A percentile compares a stretch with the other conserved stretches of the same genome.
Conservation (phyloP, 2,888 invertebrate genomes). For the Metacarcinus magister region DNA sequence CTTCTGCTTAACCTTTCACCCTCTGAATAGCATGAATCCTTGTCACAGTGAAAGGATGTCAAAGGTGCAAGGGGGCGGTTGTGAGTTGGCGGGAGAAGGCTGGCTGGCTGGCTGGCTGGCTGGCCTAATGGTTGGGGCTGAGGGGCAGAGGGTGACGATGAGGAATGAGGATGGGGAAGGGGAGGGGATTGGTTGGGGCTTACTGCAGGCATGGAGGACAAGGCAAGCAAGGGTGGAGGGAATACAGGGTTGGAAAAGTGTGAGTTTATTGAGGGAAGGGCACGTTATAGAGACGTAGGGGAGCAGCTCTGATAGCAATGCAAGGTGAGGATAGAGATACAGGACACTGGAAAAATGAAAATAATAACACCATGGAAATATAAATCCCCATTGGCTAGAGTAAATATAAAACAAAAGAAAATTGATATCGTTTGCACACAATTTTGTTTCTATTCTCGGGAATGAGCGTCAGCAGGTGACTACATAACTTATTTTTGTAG, state of each 20-base stretch:
- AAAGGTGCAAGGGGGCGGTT: background rate
- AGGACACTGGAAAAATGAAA: background rate
- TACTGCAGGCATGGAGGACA: background rate
- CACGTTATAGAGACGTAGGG: background rate
- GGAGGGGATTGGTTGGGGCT: background rate
- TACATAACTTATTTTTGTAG: background rate
- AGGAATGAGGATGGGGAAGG: no score
- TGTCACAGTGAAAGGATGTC: background rate
- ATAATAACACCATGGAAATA: background rate
- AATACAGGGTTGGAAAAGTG: background rate
- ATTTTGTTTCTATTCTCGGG: background rate
- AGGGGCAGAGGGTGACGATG: background rate
- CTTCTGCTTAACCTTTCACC: background rate
- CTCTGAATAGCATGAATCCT: constrained; percentile 4
- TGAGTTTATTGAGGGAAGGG: background rate
- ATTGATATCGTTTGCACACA: background rate
- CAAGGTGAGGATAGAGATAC: background rate
- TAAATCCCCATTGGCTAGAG: background rate
- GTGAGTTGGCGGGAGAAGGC: background rate
- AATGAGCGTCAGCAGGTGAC: background rate
- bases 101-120: no score
- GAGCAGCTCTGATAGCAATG: background rate
- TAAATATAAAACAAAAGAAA: background rate
- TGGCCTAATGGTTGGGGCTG: background rate
- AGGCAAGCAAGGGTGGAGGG: background rate